Percentiles rank a stretch among this genome's conserved stretches.
phyloP scores from a whole-genome alignment of 1,140 invertebrate genomes.

The Chymomyza costata region DNA sequence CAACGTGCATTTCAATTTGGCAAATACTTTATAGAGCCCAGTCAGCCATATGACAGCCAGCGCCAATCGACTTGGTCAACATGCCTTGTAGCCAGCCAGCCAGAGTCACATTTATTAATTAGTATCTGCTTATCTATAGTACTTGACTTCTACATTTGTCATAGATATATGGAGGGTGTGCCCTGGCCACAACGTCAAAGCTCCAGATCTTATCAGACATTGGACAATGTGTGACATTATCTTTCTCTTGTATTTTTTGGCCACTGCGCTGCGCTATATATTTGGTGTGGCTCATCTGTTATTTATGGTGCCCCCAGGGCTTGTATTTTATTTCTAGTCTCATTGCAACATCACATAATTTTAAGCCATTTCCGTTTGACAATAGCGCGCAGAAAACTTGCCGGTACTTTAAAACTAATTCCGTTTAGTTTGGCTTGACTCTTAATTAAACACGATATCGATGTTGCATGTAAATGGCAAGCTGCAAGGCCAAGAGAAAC shows the following conservation, averaged over 20 bases:
- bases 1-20: conserved; percentile 33
- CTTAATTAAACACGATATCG: conserved; percentile 63
- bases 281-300: conserved; percentile 47
- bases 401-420: too few species aligned
- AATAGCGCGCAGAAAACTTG: too few species aligned
- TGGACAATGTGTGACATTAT: conserved; percentile 53
- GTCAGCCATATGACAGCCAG: conserved; percentile 49
- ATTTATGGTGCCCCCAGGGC: conserved; percentile 50
- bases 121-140: conserved; percentile 63
- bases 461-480: conserved; percentile 28
- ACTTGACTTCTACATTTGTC: conserved; percentile 59
- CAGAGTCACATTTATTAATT: conserved; percentile 53
- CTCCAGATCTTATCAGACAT: conserved; percentile 49
- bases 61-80: conserved; percentile 21
- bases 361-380: conserved; percentile 9
- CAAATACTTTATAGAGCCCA: conserved; percentile 20
- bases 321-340: conserved; percentile 14
- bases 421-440: conserved; percentile 17
- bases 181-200: conserved; percentile 21
- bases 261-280: conserved; percentile 16
- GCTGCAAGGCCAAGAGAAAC: conserved; percentile 7
- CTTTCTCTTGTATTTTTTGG: too few species aligned
- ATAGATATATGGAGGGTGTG: conserved; percentile 63
- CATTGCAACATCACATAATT: conserved; percentile 14
- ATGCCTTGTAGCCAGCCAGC: conserved; percentile 20